These are phyloP conservation scores for Rhinolophus sinicus DNA, from an alignment of 2,113 vertebrate species.

Conservation along the genomic window DNA sequence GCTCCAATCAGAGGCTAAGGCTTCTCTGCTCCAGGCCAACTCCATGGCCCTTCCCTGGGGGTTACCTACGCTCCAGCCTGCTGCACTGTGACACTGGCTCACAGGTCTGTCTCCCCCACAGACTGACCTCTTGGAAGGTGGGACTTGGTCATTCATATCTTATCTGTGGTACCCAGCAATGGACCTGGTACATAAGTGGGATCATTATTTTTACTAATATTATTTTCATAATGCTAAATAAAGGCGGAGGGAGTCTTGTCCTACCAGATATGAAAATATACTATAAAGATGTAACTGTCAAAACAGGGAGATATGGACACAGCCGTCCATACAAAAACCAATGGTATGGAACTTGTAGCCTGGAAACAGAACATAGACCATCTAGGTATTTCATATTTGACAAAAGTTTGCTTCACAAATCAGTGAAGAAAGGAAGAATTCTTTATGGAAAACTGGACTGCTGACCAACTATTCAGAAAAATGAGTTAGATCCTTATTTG, in stretches of 20 bases:
- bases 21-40: background rate
- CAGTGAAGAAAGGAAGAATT: background rate
- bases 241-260: background rate
- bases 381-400: background rate
- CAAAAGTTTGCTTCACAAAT: background rate
- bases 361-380: background rate
- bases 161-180: background rate
- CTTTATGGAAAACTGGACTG: background rate
- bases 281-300: background rate
- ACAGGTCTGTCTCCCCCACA: background rate
- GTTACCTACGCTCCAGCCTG: accelerated
- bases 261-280: background rate
- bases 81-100: accelerated
- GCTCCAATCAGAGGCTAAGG: background rate
- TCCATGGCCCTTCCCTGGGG: background rate
- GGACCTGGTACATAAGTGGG: background rate
- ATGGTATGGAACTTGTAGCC: background rate
- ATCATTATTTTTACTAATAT: background rate
- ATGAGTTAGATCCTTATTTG: background rate
- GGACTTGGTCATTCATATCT: background rate
- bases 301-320: background rate
- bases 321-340: background rate
- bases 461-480: background rate
- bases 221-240: slow-evolving; percentile 16
- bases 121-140: background rate